A percentile compares a stretch with the other conserved stretches of the same genome.
Conservation (phyloP, 1,140 invertebrate genomes). For the Trichoplusia ni region DNA sequence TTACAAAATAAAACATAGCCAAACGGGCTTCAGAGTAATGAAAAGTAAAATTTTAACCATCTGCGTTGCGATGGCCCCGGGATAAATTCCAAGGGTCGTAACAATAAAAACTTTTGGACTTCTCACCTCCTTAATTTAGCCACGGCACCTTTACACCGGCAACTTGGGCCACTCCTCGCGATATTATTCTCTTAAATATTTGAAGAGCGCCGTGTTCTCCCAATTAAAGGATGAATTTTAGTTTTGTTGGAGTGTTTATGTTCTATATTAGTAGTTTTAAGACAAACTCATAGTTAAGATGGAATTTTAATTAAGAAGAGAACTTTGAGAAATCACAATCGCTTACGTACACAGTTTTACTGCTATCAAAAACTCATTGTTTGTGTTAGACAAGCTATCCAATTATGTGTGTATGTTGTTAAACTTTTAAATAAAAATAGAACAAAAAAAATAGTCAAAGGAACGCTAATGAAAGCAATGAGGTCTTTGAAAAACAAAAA, state of each 20-base stretch:
- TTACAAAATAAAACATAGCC: not conserved
- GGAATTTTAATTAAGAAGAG: too few species aligned
- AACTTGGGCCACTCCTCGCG: conserved; percentile 7
- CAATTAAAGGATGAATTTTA: conserved; percentile 28
- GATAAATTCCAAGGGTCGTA: conserved; percentile 40
- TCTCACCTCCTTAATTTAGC: conserved; percentile 46
- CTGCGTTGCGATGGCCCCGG: conserved; percentile 31
- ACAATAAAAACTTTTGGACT: conserved; percentile 51
- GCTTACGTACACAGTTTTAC: too few species aligned
- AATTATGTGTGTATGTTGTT: too few species aligned
- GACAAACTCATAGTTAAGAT: too few species aligned
- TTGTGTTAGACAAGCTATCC: too few species aligned
- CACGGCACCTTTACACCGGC: conserved; percentile 19
- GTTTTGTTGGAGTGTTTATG: not conserved
- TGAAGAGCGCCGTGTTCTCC: not conserved
- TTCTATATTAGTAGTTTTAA: too few species aligned
- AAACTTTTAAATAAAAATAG: too few species aligned
- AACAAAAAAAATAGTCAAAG: too few species aligned
- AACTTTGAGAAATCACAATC: too few species aligned
- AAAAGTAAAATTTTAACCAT: conserved; percentile 49
- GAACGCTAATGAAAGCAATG: too few species aligned
- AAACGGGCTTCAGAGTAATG: conserved; percentile 24
- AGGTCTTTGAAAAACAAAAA: too few species aligned
- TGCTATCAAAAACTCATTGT: too few species aligned
- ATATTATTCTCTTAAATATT: conserved; percentile 28